These are phyloP conservation scores for Drosophila anomelani DNA, from an alignment of 2,888 invertebrate genomes.

Conservation along the genomic window DNA sequence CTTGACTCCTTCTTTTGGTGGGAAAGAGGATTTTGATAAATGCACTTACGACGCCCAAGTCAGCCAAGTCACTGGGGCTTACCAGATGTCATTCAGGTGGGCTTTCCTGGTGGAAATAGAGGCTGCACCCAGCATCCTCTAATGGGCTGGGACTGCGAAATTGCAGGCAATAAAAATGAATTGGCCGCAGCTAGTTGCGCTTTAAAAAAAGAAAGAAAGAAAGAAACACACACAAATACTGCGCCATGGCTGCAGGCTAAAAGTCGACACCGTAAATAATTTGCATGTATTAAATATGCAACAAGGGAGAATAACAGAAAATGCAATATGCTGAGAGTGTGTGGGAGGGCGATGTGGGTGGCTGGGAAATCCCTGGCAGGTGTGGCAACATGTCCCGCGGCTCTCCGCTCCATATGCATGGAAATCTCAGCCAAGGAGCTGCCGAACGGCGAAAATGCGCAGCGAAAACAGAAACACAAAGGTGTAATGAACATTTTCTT, in stretches of 20 bases:
- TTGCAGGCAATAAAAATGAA: slow-evolving; percentile 63
- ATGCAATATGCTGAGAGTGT: slow-evolving; percentile 57
- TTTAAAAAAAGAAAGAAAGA: slow-evolving; percentile 14
- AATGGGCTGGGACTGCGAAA: slow-evolving; percentile 36
- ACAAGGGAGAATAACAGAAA: slow-evolving; percentile 53
- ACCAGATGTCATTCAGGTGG: slow-evolving; percentile 9
- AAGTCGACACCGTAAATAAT: slow-evolving; percentile 63
- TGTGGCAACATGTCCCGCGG: slow-evolving; percentile 59
- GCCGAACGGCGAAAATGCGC: slow-evolving; percentile 36
- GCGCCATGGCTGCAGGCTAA: slow-evolving; percentile 33
- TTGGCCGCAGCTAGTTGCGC: slow-evolving; percentile 42
- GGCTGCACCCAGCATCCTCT: slow-evolving; percentile 9
- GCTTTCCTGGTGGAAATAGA: slow-evolving; percentile 10
- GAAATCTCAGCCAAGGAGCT: slow-evolving; percentile 62
- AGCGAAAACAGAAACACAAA: slow-evolving; percentile 26
- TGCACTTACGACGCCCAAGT: slow-evolving; percentile 58
- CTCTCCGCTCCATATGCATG: slow-evolving; percentile 62
- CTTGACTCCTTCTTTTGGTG: not conserved
- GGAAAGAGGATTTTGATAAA: slow-evolving; percentile 71
- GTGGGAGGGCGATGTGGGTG: not conserved
- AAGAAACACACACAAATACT: slow-evolving; percentile 1
- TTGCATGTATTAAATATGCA: slow-evolving; percentile 72
- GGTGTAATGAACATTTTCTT: slow-evolving; percentile 47
- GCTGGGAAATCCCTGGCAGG: slow-evolving; percentile 15
- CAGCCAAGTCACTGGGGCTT: slow-evolving; percentile 46